A percentile compares a stretch with the other conserved stretches of the same genome.
Conservation (phyloP, 2,113 vertebrate genomes). For the Mesitornis unicolor region DNA sequence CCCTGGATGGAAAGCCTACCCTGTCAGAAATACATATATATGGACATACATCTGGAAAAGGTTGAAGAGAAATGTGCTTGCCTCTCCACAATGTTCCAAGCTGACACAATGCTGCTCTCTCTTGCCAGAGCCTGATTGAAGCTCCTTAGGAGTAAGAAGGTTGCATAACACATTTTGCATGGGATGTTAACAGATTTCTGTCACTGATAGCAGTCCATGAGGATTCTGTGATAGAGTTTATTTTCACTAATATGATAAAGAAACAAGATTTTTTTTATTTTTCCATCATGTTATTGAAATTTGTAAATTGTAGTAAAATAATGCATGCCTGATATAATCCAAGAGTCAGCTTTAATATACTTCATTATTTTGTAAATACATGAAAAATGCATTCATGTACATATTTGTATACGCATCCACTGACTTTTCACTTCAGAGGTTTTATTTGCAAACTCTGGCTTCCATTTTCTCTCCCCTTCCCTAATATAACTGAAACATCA, state of each 20-base stretch:
- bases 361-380: background rate
- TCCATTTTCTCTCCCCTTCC: background rate
- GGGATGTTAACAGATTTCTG: background rate
- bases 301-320: background rate
- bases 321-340: background rate
- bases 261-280: background rate
- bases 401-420: accelerated
- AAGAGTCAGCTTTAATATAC: background rate
- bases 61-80: background rate
- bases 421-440: background rate
- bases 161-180: background rate
- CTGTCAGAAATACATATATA: background rate
- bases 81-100: background rate
- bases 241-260: background rate
- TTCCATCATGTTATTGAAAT: background rate
- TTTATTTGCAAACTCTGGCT: background rate
- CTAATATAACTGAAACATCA: background rate
- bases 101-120: background rate
- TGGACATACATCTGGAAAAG: background rate
- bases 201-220: background rate
- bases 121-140: background rate
- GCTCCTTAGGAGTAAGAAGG: background rate
- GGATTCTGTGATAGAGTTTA: background rate
- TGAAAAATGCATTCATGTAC: background rate
- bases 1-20: background rate